A percentile compares a stretch with the other conserved stretches of the same genome.
These are phyloP conservation scores for Andrena praecox DNA, from an alignment of 2,888 invertebrate species.

Conservation along the genomic window DNA sequence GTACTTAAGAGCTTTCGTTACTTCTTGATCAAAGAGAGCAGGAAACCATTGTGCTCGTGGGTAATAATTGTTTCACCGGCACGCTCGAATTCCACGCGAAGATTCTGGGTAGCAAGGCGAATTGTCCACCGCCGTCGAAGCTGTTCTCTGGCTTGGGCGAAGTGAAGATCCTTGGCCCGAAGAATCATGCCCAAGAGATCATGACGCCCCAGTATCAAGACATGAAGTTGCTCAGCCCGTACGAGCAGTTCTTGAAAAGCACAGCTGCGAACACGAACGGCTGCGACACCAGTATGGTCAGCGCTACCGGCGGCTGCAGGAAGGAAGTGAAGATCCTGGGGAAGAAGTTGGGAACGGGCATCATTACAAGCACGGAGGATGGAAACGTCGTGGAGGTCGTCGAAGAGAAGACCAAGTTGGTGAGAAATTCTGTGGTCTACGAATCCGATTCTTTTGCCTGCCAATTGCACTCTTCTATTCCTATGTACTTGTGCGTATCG, in stretches of 20 bases:
- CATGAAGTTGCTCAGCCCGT: slow-evolving; percentile 77
- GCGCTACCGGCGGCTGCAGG: slow-evolving; percentile 58
- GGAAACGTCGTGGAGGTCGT: slow-evolving; percentile 72
- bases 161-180: slow-evolving; percentile 75
- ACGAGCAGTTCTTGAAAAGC: slow-evolving; percentile 77
- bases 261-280: slow-evolving; percentile 59
- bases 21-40: no score
- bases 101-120: slow-evolving; percentile 43
- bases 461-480: slow-evolving; percentile 5
- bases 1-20: neutral
- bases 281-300: slow-evolving; percentile 44
- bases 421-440: slow-evolving; percentile 48
- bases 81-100: slow-evolving; percentile 12
- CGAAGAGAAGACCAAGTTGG: slow-evolving; percentile 70
- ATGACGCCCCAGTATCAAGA: slow-evolving; percentile 77
- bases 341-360: slow-evolving; percentile 76
- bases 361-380: slow-evolving; percentile 70
- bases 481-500: neutral
- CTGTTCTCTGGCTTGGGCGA: slow-evolving; percentile 61
- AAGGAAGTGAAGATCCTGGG: slow-evolving; percentile 80
- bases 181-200: slow-evolving; percentile 59
- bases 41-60: no score
- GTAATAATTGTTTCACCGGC: neutral
- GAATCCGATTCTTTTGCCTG: neutral
- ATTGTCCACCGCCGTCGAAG: slow-evolving; percentile 45